Evolutionary conservation across 2,113 vertebrate genomes (phyloP).

Genomic region (Gavialis gangeticus): DNA sequence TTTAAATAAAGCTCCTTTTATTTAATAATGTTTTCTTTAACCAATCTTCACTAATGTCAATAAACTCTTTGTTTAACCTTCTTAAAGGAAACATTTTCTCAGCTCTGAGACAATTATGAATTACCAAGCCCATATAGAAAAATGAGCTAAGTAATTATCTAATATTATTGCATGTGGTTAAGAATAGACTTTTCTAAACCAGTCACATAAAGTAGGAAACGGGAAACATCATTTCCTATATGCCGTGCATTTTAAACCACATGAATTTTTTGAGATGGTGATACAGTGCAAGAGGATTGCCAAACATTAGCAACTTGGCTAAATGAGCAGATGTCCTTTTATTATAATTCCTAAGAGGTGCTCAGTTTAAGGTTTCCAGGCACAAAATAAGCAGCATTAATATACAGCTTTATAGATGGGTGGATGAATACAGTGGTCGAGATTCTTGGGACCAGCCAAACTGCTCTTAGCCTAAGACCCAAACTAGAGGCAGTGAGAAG

Average conservation of each 20-base stretch:
- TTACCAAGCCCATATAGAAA: constrained; percentile 77
- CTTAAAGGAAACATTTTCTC: constrained; percentile 86
- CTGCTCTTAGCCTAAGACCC: neutral
- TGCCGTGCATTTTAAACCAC: constrained; percentile 16
- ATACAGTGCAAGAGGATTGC: constrained; percentile 8
- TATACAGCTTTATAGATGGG: rapidly evolving
- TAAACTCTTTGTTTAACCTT: constrained; percentile 89
- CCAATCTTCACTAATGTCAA: constrained; percentile 91
- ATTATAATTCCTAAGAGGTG: neutral
- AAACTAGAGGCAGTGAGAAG: neutral
- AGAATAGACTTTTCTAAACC: constrained; percentile 56
- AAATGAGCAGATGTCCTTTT: constrained; percentile 11
- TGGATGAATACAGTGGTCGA: rapidly evolving
- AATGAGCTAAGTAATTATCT: constrained; percentile 77
- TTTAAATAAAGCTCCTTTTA: constrained; percentile 91
- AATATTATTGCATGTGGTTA: constrained; percentile 65
- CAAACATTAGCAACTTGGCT: constrained; percentile 14
- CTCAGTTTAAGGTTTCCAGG: neutral
- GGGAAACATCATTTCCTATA: constrained; percentile 44
- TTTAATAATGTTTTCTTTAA: constrained; percentile 90
- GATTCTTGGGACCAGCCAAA: rapidly evolving
- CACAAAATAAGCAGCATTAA: neutral
- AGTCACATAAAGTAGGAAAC: constrained; percentile 18
- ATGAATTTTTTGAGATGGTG: constrained; percentile 14
- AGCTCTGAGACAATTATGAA: constrained; percentile 81